Evolutionary conservation across 2,888 invertebrate species (phyloP).

Genomic region (Xiphydria camelus): DNA sequence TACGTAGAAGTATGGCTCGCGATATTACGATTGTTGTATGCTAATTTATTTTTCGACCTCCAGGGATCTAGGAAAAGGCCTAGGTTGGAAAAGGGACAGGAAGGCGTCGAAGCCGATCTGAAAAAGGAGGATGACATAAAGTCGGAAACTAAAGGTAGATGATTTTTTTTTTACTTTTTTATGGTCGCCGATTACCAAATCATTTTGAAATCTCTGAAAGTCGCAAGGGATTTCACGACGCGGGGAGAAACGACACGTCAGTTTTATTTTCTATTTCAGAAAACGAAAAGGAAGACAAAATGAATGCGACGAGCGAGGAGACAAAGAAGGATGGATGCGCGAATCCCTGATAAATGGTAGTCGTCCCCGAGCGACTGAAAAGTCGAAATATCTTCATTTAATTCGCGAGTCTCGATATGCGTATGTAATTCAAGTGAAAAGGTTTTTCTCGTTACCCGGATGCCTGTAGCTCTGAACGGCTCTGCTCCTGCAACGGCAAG

Average conservation of each 20-base stretch:
- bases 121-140: slow-evolving; percentile 57
- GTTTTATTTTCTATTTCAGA: slow-evolving; percentile 59
- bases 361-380: slow-evolving; percentile 23
- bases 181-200: too few species aligned
- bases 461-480: too few species aligned
- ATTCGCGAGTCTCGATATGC: slow-evolving; percentile 33
- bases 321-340: slow-evolving; percentile 69
- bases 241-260: neutral
- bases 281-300: slow-evolving; percentile 67
- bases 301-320: slow-evolving; percentile 66
- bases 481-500: neutral
- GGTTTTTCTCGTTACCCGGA: too few species aligned
- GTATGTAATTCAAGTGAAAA: slow-evolving; percentile 28
- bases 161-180: slow-evolving; percentile 8
- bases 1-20: too few species aligned
- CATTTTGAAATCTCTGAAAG: slow-evolving; percentile 53
- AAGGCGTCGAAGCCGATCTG: slow-evolving; percentile 49
- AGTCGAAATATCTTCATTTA: too few species aligned
- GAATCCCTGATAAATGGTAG: slow-evolving; percentile 65
- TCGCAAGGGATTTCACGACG: slow-evolving; percentile 3
- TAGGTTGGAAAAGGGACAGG: slow-evolving; percentile 52
- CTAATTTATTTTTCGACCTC: slow-evolving; percentile 6
- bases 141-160: slow-evolving; percentile 55
- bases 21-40: too few species aligned
- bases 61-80: slow-evolving; percentile 58